Percentiles rank a stretch among this genome's conserved stretches.
phyloP scores from a whole-genome alignment of 2,888 invertebrate species.

The Eristalis intricaria region DNA sequence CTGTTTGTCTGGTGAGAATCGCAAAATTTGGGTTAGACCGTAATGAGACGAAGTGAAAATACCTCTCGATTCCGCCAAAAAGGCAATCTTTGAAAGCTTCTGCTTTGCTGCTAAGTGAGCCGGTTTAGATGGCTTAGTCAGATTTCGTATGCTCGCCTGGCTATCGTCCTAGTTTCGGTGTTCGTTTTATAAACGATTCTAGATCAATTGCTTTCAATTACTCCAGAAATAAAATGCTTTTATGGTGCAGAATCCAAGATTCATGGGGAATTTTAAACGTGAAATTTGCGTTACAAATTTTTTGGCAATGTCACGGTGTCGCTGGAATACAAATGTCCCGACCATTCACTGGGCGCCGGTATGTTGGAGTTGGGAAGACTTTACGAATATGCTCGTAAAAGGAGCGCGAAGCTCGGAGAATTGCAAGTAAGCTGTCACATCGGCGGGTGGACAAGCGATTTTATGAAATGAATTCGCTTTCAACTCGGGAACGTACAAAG shows the following conservation, averaged over 20 bases:
- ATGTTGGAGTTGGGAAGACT: background rate
- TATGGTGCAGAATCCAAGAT: background rate
- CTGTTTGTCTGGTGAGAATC: background rate
- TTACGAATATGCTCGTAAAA: background rate
- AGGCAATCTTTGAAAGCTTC: background rate
- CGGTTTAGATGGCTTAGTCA: background rate
- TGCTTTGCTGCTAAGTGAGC: background rate
- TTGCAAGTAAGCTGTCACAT: background rate
- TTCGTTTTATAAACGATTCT: background rate
- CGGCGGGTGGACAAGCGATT: background rate
- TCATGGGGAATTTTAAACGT: conserved; percentile 18
- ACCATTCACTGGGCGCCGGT: background rate
- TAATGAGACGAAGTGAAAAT: background rate
- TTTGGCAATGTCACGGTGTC: background rate
- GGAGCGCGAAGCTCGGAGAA: background rate
- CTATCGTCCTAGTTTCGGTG: background rate
- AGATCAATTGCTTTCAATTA: background rate
- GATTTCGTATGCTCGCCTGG: background rate
- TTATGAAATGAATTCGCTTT: background rate
- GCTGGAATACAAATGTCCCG: background rate
- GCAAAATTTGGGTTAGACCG: background rate
- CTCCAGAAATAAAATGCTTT: background rate
- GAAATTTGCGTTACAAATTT: conserved; percentile 23
- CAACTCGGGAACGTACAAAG: background rate
- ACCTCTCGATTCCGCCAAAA: background rate